phyloP scores from a whole-genome alignment of 2,888 invertebrate species.

The Mesorhabditis belari region DNA sequence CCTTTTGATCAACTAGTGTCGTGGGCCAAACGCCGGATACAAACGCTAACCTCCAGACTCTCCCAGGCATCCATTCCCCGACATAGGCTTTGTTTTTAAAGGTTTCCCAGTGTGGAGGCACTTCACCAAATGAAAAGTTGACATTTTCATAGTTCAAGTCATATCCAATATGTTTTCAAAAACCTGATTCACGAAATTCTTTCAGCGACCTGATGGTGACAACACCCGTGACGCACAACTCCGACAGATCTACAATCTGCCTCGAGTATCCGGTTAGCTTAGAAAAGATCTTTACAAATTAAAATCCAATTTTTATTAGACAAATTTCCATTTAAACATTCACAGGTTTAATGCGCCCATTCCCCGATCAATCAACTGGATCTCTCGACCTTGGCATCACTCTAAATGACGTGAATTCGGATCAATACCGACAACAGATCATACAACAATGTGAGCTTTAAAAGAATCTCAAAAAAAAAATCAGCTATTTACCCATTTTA shows the following conservation, averaged over 20 bases:
- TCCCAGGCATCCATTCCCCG: neutral
- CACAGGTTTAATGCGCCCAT: constrained; percentile 42
- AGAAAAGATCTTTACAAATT: too few relatives aligned
- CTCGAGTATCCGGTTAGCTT: constrained; percentile 42
- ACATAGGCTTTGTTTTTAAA: neutral
- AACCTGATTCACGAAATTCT: neutral
- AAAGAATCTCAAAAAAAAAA: neutral
- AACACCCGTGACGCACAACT: constrained; percentile 45
- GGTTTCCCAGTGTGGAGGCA: neutral
- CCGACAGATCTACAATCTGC: constrained; percentile 42
- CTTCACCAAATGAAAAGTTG: neutral
- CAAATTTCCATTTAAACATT: neutral
- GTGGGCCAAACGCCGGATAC: neutral
- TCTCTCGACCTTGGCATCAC: constrained; percentile 39
- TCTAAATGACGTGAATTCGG: constrained; percentile 50
- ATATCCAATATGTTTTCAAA: neutral
- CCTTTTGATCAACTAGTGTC: neutral
- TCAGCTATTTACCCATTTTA: too few relatives aligned
- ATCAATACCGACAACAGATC: constrained; percentile 48
- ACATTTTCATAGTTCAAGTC: neutral
- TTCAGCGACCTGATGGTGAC: constrained; percentile 48
- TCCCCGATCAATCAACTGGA: constrained; percentile 49
- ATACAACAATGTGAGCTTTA: constrained; percentile 47
- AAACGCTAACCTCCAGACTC: neutral
- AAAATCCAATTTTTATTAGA: neutral